Evolutionary conservation across 2,888 invertebrate genomes (phyloP), one percentile per base, ranked within the genome.

Genomic region (Aquatica leii): DNA sequence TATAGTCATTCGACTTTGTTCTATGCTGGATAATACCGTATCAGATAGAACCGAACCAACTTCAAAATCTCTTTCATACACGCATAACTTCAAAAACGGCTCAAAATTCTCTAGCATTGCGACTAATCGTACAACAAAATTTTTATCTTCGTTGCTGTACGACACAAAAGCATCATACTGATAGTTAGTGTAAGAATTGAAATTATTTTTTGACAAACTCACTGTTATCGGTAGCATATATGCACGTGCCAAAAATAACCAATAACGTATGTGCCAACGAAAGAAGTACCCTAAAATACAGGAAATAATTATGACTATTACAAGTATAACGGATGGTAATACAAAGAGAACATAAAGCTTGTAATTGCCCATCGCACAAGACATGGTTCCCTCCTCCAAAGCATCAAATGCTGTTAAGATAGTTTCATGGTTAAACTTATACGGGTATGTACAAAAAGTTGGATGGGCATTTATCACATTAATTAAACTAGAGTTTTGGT

Each of bases 61-160:
- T 73, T 87, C 84, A 67, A 90, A 88, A 76, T 90, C 90, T 65
- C 90, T 81, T 73, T 91, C 90, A 72, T 89, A 89, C 21, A 91
- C 86, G 76, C 90, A 90, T 35, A 91, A 78, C 69, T 86, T 87
- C 14, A 88, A 83, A 73, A 82, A 84, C 0, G 88, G 88, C 14
- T 86, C 82, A 41, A 84, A 81, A 20, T 82, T 84, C 77, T 90
- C 90, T 59, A 90, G 75, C 74, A 87, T 85, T 2, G 83, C 79
- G 37, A 88, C 85, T 75, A 90, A 80, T 52, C 86, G 83, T 14
- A 85, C 79, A 2, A 90, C 87, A 73, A 89, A 89, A 24, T 85
- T 84, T 67, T 86, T 81, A 65, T 88, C 87, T 70, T 87, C 87
- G 69, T 82, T 86, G 69, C 86, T 85, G 68, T 87, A 87, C 0